These are phyloP conservation scores for Plectus sambesii DNA, from an alignment of 1,140 invertebrate genomes.

Conservation along the genomic window DNA sequence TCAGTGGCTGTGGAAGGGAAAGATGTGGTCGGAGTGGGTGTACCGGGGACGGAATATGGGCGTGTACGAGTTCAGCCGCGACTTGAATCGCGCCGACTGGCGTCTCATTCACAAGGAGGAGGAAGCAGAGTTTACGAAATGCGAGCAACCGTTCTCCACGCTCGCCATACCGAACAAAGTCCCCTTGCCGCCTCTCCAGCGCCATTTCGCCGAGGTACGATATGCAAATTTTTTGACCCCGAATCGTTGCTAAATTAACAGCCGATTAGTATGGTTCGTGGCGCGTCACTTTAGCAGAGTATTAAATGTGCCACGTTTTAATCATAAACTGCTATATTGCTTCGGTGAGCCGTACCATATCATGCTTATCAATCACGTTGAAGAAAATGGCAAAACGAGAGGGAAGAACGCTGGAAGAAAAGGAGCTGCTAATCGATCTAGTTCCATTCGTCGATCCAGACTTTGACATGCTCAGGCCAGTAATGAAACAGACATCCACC, in stretches of 20 bases:
- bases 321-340: too few relatives aligned
- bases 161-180: conserved; percentile 33
- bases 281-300: too few relatives aligned
- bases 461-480: conserved; percentile 29
- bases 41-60: conserved; percentile 38
- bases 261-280: neutral
- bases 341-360: too few relatives aligned
- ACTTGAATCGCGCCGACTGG: conserved; percentile 44
- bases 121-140: conserved; percentile 29
- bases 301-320: too few relatives aligned
- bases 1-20: conserved; percentile 38
- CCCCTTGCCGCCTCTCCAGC: conserved; percentile 40
- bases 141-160: conserved; percentile 24
- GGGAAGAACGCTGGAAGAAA: too few relatives aligned
- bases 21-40: conserved; percentile 40
- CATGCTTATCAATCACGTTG: too few relatives aligned
- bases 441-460: conserved; percentile 42
- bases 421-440: too few relatives aligned
- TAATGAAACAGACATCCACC: conserved; percentile 31
- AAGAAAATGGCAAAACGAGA: too few relatives aligned
- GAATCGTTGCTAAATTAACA: neutral
- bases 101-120: conserved; percentile 41
- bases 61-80: conserved; percentile 37
- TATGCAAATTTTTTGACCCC: too few relatives aligned
- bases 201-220: conserved; percentile 13